Evolutionary conservation across 1,140 invertebrate species (phyloP), one percentile per base, ranked within the genome.

Genomic region (Megalopta genalis): DNA sequence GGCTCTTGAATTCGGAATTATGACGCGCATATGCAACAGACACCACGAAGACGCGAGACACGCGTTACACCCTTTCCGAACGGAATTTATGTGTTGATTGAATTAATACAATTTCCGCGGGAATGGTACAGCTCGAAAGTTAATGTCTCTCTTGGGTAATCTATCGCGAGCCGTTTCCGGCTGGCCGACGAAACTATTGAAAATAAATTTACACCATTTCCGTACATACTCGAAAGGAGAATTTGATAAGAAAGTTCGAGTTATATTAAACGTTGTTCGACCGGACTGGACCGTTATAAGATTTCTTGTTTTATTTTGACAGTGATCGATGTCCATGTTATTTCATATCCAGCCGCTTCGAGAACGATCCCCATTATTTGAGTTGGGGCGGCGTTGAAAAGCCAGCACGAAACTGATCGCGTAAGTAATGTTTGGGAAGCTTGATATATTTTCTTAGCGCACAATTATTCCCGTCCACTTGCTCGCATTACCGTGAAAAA

Each of bases 311-410:
- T 82, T 82, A 86, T 86, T 86, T 85, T 82, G 84, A 85, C 84
- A 71, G 80, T 86, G 84, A 86, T 86, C 84, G 84, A 86, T 86
- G 84, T 82, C 68, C 80, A 42, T 75, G 84, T 86, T 86, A 86
- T 86, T 86, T 85, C 83, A 73, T 63, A 82, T 80, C 80, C 72
- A 82, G 68, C 60, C 57, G 68, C 27, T 69, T 71, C 67, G 67
- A 80, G 76, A 85, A 46, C 66, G 82, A 85, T 82, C 59, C 67
- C 57, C 71, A 81, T 77, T 85, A 77, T 84, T 85, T 81, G 72
- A 84, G 77, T 54, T 42, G 60, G 74, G n/a, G n/a, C n/a, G n/a
- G 18, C 21, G 39, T 70, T 65, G 49, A 70, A 52, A 73, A 42
- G 49, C 21, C 57, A 18, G 27, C 66, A 59, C 12, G 39, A 66